Percentiles rank a stretch among this genome's conserved stretches.
phyloP scores from a whole-genome alignment of 2,113 vertebrate genomes.

The Fukomys damarensis region DNA sequence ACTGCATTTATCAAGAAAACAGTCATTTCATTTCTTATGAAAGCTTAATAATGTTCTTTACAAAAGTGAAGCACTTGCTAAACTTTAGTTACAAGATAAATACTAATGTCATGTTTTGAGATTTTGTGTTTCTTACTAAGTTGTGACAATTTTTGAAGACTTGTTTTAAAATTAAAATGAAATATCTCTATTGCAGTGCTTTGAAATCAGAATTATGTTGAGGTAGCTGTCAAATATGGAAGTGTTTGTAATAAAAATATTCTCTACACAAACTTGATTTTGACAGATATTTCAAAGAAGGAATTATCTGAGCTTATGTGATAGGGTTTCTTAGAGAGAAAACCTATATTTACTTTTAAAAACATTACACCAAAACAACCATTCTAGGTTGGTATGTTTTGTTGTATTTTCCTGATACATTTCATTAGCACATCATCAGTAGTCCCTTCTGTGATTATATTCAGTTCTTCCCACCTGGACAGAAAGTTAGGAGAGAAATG shows the following conservation, averaged over 20 bases:
- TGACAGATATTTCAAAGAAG: constrained; percentile 16
- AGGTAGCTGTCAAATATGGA: neutral
- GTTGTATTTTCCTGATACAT: neutral
- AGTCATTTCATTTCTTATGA: neutral
- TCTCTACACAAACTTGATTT: constrained; percentile 15
- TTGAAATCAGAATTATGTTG: constrained; percentile 27
- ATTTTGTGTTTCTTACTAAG: neutral
- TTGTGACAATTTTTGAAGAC: constrained; percentile 40
- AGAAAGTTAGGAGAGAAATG: constrained; percentile 22
- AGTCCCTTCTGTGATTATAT: neutral
- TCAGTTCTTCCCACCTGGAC: neutral
- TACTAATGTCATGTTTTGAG: constrained; percentile 26
- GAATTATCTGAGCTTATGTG: constrained; percentile 5
- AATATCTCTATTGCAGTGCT: neutral
- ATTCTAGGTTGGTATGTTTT: neutral
- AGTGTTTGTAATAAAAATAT: constrained; percentile 64
- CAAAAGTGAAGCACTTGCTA: neutral
- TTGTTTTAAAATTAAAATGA: constrained; percentile 58
- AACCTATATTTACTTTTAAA: constrained; percentile 52
- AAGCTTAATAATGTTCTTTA: neutral
- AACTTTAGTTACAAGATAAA: neutral
- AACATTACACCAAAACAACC: neutral
- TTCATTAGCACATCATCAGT: neutral
- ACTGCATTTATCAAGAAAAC: neutral
- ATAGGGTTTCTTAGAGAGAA: constrained; percentile 20